phyloP scores from a whole-genome alignment of 2,113 vertebrate genomes.

The Aythya baeri region DNA sequence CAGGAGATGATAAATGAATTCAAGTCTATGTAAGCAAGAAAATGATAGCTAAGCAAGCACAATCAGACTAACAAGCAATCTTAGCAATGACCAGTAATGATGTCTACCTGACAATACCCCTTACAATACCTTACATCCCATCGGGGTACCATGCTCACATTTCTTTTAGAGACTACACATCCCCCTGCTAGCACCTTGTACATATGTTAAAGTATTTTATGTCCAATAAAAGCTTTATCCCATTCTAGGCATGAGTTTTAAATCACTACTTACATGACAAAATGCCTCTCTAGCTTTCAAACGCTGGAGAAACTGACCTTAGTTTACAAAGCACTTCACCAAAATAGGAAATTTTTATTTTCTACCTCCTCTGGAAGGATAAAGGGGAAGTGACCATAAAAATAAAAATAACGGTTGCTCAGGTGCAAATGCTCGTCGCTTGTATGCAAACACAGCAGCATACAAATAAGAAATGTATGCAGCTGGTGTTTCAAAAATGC shows the following conservation, averaged over 20 bases:
- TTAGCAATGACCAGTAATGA: not conserved
- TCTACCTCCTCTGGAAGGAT: not conserved
- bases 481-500: not conserved
- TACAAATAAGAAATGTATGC: not conserved
- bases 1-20: not conserved
- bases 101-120: not conserved
- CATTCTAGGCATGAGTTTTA: not conserved
- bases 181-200: not conserved
- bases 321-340: not conserved
- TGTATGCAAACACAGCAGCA: slow-evolving; percentile 43
- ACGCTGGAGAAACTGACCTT: not conserved
- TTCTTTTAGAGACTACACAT: not conserved
- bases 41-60: not conserved
- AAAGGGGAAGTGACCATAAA: slow-evolving; percentile 52
- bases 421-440: slow-evolving; percentile 23
- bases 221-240: not conserved
- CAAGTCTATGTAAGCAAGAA: not conserved
- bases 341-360: not conserved
- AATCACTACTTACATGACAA: slow-evolving; percentile 7
- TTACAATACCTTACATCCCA: not conserved
- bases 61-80: not conserved
- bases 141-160: not conserved
- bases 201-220: not conserved
- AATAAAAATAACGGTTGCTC: slow-evolving; percentile 28
- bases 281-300: not conserved